Conservation (phyloP, 2,113 vertebrate species). For the Haemorhous mexicanus region DNA sequence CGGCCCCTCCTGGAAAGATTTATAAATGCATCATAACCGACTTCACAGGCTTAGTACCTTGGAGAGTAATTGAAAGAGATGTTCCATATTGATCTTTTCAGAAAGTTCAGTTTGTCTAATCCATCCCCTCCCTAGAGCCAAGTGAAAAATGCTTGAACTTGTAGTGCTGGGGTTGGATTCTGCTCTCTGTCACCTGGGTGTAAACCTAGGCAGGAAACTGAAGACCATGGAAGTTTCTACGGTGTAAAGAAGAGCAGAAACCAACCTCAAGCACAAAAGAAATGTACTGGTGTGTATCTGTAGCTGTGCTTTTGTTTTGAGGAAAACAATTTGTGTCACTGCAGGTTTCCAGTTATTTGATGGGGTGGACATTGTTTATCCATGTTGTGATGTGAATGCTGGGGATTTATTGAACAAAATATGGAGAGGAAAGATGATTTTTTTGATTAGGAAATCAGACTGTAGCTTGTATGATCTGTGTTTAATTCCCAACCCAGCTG, state of each 20-base stretch:
- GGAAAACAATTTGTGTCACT: neutral
- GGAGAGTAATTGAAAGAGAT: constrained; percentile 68
- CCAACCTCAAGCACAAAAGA: neutral
- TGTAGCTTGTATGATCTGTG: constrained; percentile 25
- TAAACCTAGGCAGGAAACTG: neutral
- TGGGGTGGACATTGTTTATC: neutral
- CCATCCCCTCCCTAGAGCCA: constrained; percentile 1
- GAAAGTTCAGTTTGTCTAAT: constrained; percentile 68
- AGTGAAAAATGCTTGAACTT: constrained; percentile 57
- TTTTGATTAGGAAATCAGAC: constrained; percentile 23
- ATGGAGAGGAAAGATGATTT: constrained; percentile 5
- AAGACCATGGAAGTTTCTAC: neutral
- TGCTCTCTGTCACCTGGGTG: neutral
- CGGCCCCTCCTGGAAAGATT: constrained; percentile 53
- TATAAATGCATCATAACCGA: constrained; percentile 58
- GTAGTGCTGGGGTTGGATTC: constrained; percentile 5
- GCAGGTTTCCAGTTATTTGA: neutral
- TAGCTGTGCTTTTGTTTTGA: neutral
- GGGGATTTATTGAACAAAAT: neutral
- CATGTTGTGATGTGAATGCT: neutral
- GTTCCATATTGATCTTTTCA: constrained; percentile 68
- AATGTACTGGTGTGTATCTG: neutral
- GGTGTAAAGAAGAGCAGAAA: neutral
- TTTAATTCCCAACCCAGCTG: constrained; percentile 29
- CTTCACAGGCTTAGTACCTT: constrained; percentile 56